A percentile compares a stretch with the other conserved stretches of the same genome.
Conservation (phyloP, 2,113 vertebrate species). For the Camelus dromedarius region DNA sequence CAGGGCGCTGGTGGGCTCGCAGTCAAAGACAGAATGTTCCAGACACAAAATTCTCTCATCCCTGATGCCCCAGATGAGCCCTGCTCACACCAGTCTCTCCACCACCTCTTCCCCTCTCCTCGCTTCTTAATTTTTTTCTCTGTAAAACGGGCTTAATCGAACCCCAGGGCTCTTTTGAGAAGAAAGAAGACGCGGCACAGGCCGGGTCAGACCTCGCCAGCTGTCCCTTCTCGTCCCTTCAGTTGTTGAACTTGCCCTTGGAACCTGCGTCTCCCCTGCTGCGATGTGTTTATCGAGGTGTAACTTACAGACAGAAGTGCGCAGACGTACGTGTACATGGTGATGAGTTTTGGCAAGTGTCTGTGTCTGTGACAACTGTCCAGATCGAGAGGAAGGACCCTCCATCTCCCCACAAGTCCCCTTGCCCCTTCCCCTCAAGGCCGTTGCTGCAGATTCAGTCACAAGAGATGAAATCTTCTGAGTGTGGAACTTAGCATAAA, state of each 20-base stretch:
- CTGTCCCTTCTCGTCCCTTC: background rate
- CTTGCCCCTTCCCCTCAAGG: background rate
- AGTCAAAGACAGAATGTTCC: background rate
- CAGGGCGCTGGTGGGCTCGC: background rate
- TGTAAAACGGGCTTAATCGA: background rate
- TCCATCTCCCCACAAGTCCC: background rate
- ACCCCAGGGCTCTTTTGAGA: background rate
- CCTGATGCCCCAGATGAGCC: fast-evolving
- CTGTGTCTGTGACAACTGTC: background rate
- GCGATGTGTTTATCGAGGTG: background rate
- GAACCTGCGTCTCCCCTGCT: too few species aligned
- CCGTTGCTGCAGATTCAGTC: background rate
- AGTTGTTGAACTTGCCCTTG: background rate
- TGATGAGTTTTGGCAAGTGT: background rate
- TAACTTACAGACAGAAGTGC: background rate
- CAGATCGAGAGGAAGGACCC: fast-evolving
- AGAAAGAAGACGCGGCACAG: background rate
- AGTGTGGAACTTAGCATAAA: fast-evolving
- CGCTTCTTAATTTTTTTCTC: background rate
- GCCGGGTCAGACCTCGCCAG: fast-evolving
- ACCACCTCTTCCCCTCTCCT: background rate
- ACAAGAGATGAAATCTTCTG: fast-evolving
- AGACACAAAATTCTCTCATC: background rate
- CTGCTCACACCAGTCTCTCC: fast-evolving
- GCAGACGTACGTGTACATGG: fast-evolving